Conservation (phyloP, 1,140 invertebrate species). For the Tachypleus tridentatus region DNA sequence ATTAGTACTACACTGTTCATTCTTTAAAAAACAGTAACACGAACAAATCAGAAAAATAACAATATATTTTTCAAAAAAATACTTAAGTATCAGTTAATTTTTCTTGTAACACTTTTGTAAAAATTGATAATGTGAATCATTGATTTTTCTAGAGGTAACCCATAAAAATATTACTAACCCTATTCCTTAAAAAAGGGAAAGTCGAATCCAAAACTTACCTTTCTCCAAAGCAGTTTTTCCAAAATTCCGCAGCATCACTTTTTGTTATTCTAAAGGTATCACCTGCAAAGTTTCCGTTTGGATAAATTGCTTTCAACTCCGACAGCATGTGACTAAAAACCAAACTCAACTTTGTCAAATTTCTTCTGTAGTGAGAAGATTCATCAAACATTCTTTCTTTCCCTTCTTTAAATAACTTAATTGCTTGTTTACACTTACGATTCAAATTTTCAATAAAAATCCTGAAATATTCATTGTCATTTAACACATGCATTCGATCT, state of each 20-base stretch:
- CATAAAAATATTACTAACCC: too few relatives aligned
- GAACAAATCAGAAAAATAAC: too few relatives aligned
- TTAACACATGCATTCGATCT: slow-evolving; percentile 76
- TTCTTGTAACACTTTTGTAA: too few relatives aligned
- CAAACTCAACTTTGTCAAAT: slow-evolving; percentile 93
- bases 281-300: slow-evolving; percentile 82
- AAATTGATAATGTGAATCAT: too few relatives aligned
- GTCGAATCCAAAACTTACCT: slow-evolving; percentile 48
- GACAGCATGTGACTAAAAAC: slow-evolving; percentile 99
- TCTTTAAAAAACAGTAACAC: too few relatives aligned
- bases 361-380: slow-evolving; percentile 83
- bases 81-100: too few relatives aligned
- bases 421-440: slow-evolving; percentile 95
- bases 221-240: slow-evolving; percentile 90
- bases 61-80: too few relatives aligned
- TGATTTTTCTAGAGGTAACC: too few relatives aligned
- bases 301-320: slow-evolving; percentile 96
- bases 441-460: slow-evolving; percentile 97
- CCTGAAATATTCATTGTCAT: slow-evolving; percentile 88
- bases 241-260: slow-evolving; percentile 97
- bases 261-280: slow-evolving; percentile 98
- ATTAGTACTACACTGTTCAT: too few relatives aligned
- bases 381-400: slow-evolving; percentile 99
- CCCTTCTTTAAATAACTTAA: slow-evolving; percentile 95
- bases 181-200: too few relatives aligned